These are phyloP conservation scores for Lasioglossum malachurum DNA, from an alignment of 2,888 invertebrate genomes.

Conservation along the genomic window DNA sequence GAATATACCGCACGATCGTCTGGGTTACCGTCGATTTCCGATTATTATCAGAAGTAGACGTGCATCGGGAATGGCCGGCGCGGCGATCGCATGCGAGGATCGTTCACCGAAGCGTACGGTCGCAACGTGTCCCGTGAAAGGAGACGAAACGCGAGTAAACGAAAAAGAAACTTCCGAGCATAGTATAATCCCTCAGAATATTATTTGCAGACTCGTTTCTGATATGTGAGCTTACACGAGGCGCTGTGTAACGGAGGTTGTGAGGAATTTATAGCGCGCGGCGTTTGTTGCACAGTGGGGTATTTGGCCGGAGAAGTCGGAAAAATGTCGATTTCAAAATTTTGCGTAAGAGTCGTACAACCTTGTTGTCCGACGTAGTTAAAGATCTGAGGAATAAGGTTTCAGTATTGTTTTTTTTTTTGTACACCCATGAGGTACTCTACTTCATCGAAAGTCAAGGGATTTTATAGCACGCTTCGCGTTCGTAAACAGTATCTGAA, in stretches of 20 bases:
- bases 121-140: slow-evolving; percentile 33
- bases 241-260: not conserved
- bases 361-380: too few species aligned
- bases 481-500: too few species aligned
- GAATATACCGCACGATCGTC: slow-evolving; percentile 61
- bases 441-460: too few species aligned
- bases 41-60: slow-evolving; percentile 60
- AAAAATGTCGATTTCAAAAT: too few species aligned
- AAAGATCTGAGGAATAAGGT: too few species aligned
- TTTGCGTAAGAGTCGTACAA: too few species aligned
- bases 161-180: not conserved
- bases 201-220: slow-evolving; percentile 14
- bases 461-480: too few species aligned
- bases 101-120: slow-evolving; percentile 38
- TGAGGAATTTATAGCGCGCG: not conserved
- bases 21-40: slow-evolving; percentile 69
- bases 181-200: not conserved
- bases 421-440: too few species aligned
- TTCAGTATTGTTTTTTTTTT: too few species aligned
- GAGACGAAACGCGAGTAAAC: slow-evolving; percentile 21
- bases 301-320: too few species aligned
- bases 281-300: too few species aligned
- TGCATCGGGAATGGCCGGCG: slow-evolving; percentile 29
- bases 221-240: not conserved
- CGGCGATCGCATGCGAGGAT: slow-evolving; percentile 32